These are phyloP conservation scores for Mylabris phalerata DNA, from an alignment of 1,140 invertebrate genomes.

Conservation along the genomic window DNA sequence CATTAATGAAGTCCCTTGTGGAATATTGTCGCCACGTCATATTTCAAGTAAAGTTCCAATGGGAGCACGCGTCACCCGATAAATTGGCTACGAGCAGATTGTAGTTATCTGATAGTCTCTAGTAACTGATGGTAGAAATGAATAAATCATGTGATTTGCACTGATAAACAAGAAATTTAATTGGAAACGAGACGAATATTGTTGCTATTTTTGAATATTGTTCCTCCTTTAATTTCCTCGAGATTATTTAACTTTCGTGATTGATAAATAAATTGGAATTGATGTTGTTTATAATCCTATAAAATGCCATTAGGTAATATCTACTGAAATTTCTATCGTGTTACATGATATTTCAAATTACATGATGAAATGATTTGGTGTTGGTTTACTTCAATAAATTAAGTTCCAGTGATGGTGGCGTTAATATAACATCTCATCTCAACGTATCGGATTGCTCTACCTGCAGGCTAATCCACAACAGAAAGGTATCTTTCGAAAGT, in stretches of 20 bases:
- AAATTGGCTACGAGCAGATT: conserved; percentile 34
- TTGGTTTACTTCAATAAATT: conserved; percentile 10
- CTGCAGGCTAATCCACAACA: neutral
- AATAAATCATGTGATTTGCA: no score
- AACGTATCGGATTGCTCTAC: conserved; percentile 6
- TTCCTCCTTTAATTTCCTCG: no score
- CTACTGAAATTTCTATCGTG: conserved; percentile 5
- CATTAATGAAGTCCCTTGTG: conserved; percentile 44
- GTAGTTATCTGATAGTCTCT: conserved; percentile 22
- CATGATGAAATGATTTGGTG: conserved; percentile 6
- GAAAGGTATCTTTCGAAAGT: no score
- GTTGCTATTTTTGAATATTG: no score
- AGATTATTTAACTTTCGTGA: no score
- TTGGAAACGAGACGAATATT: no score
- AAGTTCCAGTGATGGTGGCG: conserved; percentile 8
- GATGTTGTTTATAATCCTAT: conserved; percentile 4
- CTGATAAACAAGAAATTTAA: no score
- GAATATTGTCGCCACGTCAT: conserved; percentile 42
- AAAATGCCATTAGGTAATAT: conserved; percentile 13
- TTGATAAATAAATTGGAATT: no score
- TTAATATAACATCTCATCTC: conserved; percentile 5
- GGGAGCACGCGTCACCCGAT: conserved; percentile 35
- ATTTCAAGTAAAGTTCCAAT: conserved; percentile 33
- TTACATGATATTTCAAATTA: conserved; percentile 14
- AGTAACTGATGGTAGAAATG: conserved; percentile 11